Evolutionary conservation across 2,113 vertebrate species (phyloP).

Genomic region (Bambusicola thoracicus): DNA sequence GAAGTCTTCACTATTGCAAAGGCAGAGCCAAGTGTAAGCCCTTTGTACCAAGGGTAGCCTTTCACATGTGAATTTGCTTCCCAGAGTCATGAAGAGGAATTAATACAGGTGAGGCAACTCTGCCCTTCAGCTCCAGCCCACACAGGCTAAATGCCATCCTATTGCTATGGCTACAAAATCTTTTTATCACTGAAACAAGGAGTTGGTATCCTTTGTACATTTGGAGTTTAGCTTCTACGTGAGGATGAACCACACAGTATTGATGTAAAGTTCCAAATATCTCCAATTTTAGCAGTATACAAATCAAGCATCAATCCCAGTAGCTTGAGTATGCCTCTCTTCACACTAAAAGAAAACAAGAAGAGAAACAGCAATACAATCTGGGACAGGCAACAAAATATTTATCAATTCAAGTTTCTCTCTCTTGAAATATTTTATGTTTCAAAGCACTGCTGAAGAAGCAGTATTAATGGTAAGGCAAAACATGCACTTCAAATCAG

Average conservation of each 20-base stretch:
- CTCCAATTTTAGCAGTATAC: background rate
- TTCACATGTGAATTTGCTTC: background rate
- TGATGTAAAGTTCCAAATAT: background rate
- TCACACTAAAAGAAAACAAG: background rate
- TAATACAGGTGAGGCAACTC: background rate
- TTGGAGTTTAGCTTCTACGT: background rate
- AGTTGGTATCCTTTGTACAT: background rate
- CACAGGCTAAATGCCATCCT: background rate
- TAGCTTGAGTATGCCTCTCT: background rate
- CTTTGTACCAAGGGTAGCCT: background rate
- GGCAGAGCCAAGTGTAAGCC: background rate
- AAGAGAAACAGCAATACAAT: background rate
- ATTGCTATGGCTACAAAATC: background rate
- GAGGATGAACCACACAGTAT: background rate
- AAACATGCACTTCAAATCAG: background rate
- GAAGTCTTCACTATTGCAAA: background rate
- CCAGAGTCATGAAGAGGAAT: background rate
- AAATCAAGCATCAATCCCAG: background rate
- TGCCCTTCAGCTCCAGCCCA: background rate
- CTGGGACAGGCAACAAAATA: background rate
- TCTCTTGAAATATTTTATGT: background rate
- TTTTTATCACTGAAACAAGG: background rate
- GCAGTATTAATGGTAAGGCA: background rate
- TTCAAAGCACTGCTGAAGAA: background rate
- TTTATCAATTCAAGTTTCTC: background rate